Evolutionary conservation across 2,113 vertebrate genomes (phyloP), one percentile per base, ranked within the genome.

Genomic region (Zootoca vivipara): DNA sequence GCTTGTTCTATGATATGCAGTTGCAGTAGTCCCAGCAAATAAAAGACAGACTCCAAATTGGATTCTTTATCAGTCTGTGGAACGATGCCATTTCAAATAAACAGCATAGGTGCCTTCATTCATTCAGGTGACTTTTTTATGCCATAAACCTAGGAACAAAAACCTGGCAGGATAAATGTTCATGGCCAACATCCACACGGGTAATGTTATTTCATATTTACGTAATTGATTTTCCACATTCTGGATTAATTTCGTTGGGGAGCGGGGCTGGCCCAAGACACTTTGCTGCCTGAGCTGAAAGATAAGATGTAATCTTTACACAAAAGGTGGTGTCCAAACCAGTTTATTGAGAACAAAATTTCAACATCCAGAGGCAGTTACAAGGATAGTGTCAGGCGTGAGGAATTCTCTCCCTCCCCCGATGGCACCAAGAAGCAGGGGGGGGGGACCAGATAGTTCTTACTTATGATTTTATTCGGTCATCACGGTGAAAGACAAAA

Each of bases 151-250:
- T 83, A 90, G 87, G 82, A 84, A 73, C 56, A 74, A 89, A n/a
- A 87, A 20, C 35, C 90, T 90, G 33, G 81, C 22, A 83, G 88
- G 77, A 80, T 69, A 93, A 92, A 93, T 88, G 85, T 86, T 78
- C 86, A 85, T 91, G 86, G 85, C 75, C 90, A 52, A 79, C 69
- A 89, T 62, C 62, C 91, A 86, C 69, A 90, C 40, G 91, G 83
- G 85, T 86, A 91, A 73, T 83, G 30, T 90, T 62, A 62, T 62
- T 62, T 62, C 58, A 62, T 78, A 85, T 90, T 91, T 88, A 70
- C 0, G 10, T 28, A 72, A 94, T 92, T 42, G 83, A 92, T 93
- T 95, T 95, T 28, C 46, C 9, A 28, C 67, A 67, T 70, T 70
- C 67, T 30, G 67, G 67, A 70, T 70, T 62, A 62, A 62, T 62